phyloP scores from a whole-genome alignment of 2,888 invertebrate genomes.

The Allacma fusca region DNA sequence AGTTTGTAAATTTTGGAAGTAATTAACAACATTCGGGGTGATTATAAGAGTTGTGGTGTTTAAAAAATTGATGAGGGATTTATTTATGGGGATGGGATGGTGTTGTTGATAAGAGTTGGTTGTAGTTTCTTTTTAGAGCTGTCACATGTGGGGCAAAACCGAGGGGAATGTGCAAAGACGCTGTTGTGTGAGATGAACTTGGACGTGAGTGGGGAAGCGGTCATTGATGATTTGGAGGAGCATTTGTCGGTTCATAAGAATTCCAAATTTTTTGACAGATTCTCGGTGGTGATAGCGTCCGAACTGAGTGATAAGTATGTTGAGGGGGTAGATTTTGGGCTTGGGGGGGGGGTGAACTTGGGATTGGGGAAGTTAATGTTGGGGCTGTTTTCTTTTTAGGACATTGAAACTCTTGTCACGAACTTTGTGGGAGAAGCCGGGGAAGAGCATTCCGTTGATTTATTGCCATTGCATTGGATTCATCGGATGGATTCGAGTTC shows the following conservation, averaged over 20 bases:
- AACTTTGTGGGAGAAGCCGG: constrained; percentile 76
- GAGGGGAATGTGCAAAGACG: constrained; percentile 84
- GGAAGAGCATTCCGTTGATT: constrained; percentile 80
- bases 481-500: constrained; percentile 87
- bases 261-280: constrained; percentile 86
- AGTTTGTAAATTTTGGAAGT: background rate
- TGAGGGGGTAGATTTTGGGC: too few relatives aligned
- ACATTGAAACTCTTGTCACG: constrained; percentile 69
- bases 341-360: background rate
- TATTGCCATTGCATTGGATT: constrained; percentile 91
- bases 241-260: constrained; percentile 72
- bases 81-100: too few relatives aligned
- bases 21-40: too few relatives aligned
- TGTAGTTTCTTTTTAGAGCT: constrained; percentile 87
- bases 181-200: constrained; percentile 88
- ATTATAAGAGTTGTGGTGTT: background rate
- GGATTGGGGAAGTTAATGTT: background rate
- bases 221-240: constrained; percentile 87
- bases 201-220: constrained; percentile 90
- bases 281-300: constrained; percentile 85
- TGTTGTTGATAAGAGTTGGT: background rate
- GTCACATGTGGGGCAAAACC: constrained; percentile 80
- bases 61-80: background rate
- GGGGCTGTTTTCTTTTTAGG: background rate
- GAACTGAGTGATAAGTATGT: constrained; percentile 74